phyloP scores from a whole-genome alignment of 2,888 invertebrate genomes.

The Thymelicus lineola region DNA sequence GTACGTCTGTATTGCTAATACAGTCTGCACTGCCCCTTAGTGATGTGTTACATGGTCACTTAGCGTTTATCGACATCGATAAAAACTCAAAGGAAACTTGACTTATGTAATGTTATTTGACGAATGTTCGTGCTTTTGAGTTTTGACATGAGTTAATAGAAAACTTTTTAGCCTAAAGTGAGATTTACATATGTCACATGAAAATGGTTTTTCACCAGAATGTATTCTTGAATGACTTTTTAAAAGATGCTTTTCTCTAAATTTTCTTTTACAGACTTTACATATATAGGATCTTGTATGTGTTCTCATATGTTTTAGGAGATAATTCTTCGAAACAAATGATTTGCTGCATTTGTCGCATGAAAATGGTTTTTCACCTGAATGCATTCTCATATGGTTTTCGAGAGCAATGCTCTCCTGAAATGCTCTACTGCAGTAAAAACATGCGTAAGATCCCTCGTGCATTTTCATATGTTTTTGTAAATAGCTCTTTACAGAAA shows the following conservation, averaged over 20 bases:
- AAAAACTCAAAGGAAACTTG: no score
- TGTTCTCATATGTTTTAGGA: background rate
- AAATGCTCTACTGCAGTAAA: background rate
- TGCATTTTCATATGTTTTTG: background rate
- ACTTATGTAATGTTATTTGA: no score
- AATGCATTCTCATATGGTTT: conserved; percentile 1
- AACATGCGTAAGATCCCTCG: background rate
- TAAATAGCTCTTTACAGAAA: background rate
- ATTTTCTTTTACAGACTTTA: background rate
- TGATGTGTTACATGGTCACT: no score
- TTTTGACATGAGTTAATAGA: background rate
- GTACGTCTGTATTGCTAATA: no score
- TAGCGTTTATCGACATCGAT: no score
- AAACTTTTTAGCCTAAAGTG: background rate
- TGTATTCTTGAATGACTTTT: background rate
- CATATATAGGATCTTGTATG: background rate
- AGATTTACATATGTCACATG: no score
- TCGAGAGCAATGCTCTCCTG: background rate
- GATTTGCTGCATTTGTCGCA: background rate
- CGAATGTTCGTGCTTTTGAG: background rate
- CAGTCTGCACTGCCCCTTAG: no score
- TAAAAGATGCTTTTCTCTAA: background rate
- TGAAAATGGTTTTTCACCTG: background rate
- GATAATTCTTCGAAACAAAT: background rate
- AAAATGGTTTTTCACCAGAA: background rate